phyloP scores from a whole-genome alignment of 1,140 invertebrate species.

The Pseudomyrmex gracilis region DNA sequence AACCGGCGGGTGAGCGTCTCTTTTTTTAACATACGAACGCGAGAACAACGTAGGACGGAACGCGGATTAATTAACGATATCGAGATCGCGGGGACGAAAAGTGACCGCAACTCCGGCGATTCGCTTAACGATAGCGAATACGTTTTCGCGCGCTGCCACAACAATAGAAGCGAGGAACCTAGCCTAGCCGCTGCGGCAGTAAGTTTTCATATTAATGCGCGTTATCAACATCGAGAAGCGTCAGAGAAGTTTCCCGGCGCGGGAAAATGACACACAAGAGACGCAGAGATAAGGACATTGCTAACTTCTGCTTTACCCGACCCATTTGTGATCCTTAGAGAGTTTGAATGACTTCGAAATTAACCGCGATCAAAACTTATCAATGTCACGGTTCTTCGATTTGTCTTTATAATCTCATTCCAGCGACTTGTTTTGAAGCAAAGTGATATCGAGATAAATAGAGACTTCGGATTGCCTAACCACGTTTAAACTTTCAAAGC shows the following conservation, averaged over 20 bases:
- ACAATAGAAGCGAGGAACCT: background rate
- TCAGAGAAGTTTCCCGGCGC: slow-evolving; percentile 43
- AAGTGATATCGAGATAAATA: background rate
- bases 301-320: slow-evolving; percentile 32
- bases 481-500: too few species aligned
- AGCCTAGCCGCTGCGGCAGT: slow-evolving; percentile 11
- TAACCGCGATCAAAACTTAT: slow-evolving; percentile 44
- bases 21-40: slow-evolving; percentile 41
- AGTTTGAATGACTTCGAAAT: slow-evolving; percentile 47
- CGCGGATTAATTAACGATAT: slow-evolving; percentile 57
- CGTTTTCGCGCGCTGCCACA: slow-evolving; percentile 43
- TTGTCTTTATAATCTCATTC: background rate
- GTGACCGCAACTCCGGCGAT: slow-evolving; percentile 5
- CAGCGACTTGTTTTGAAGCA: background rate
- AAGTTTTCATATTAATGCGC: slow-evolving; percentile 52
- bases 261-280: slow-evolving; percentile 38
- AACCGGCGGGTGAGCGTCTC: slow-evolving; percentile 53
- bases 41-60: slow-evolving; percentile 13
- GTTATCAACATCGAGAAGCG: slow-evolving; percentile 21
- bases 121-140: slow-evolving; percentile 31
- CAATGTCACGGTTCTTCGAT: slow-evolving; percentile 23
- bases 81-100: slow-evolving; percentile 25
- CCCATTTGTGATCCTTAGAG: slow-evolving; percentile 47
- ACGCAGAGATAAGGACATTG: slow-evolving; percentile 13
- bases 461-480: background rate